A percentile compares a stretch with the other conserved stretches of the same genome.
These are phyloP conservation scores for Cylindroiulus punctatus DNA, from an alignment of 2,888 invertebrate species.

Conservation along the genomic window DNA sequence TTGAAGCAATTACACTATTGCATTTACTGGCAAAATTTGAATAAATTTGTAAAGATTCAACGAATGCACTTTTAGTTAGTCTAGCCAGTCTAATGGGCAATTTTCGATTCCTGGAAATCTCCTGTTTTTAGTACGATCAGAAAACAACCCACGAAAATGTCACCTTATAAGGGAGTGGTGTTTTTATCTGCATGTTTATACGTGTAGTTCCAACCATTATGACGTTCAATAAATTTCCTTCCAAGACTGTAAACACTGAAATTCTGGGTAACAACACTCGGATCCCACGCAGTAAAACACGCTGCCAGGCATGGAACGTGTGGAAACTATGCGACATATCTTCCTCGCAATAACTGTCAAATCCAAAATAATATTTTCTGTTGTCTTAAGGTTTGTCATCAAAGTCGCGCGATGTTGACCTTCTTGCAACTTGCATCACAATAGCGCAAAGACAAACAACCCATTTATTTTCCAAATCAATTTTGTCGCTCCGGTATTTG, in stretches of 20 bases:
- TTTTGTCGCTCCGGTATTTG: neutral
- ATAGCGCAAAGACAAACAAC: neutral
- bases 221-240: neutral
- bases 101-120: no score
- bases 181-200: neutral
- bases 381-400: neutral
- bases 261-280: neutral
- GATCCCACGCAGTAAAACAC: neutral
- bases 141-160: no score
- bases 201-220: neutral
- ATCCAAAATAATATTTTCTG: slow-evolving; percentile 6
- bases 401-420: neutral
- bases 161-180: no score
- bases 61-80: neutral
- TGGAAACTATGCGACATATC: neutral
- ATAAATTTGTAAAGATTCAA: neutral
- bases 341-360: neutral
- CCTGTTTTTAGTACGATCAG: no score
- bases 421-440: neutral
- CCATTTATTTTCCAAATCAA: neutral
- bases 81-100: no score
- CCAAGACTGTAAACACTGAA: neutral
- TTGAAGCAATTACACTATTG: no score
- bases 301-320: neutral
- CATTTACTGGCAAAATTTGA: no score